phyloP scores from a whole-genome alignment of 2,888 invertebrate genomes.

The Hofmannophila pseudospretella region DNA sequence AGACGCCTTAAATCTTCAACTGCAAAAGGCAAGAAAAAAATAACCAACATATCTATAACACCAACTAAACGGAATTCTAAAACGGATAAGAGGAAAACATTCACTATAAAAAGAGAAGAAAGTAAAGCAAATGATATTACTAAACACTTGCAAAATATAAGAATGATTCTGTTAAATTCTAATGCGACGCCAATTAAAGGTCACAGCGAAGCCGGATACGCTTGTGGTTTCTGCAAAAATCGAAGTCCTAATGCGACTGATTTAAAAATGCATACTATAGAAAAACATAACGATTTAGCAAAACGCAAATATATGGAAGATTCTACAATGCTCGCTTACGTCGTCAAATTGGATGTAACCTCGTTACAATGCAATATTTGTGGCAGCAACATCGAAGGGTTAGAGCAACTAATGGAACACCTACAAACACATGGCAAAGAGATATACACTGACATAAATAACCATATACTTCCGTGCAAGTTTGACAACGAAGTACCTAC shows the following conservation, averaged over 20 bases:
- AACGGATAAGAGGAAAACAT: no score
- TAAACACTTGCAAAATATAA: neutral
- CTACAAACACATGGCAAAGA: neutral
- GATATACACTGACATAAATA: neutral
- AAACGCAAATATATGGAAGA: neutral
- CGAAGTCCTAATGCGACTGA: neutral
- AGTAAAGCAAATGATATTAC: neutral
- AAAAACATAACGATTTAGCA: neutral
- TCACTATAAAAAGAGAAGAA: neutral
- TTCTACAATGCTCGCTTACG: neutral
- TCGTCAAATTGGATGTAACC: neutral
- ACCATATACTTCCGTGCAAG: conserved; percentile 31
- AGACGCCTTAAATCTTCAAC: no score
- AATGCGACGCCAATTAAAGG: conserved; percentile 6
- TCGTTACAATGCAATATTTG: neutral
- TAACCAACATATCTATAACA: neutral
- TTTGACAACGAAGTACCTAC: conserved; percentile 23
- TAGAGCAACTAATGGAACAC: neutral
- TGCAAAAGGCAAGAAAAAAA: no score
- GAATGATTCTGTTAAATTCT: conserved; percentile 10
- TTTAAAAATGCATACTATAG: neutral
- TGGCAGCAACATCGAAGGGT: neutral
- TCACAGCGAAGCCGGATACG: conserved; percentile 5
- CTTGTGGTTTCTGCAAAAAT: conserved; percentile 1
- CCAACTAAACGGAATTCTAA: neutral